These are phyloP conservation scores for Cybosia mesomella DNA, from an alignment of 2,888 invertebrate genomes.

Conservation along the genomic window DNA sequence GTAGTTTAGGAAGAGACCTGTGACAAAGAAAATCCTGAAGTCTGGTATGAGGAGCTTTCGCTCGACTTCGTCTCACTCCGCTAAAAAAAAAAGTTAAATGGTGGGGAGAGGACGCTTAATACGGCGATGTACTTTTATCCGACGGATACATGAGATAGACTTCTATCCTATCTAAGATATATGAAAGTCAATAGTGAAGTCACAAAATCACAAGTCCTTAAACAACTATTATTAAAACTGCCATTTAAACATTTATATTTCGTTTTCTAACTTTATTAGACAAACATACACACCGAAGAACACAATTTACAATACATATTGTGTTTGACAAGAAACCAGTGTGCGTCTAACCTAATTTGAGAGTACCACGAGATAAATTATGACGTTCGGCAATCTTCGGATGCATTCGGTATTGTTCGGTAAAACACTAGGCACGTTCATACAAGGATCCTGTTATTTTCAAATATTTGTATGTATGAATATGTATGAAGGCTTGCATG, in stretches of 20 bases:
- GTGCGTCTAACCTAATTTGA: constrained; percentile 1
- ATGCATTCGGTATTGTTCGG: neutral
- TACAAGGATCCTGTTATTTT: neutral
- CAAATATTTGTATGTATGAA: too few species aligned
- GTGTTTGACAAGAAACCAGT: neutral
- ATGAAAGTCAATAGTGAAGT: neutral
- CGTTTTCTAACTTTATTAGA: neutral
- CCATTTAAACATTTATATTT: constrained; percentile 7
- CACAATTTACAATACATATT: neutral
- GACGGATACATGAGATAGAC: neutral
- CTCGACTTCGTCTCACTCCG: too few species aligned
- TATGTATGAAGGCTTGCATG: too few species aligned
- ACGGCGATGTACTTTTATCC: neutral
- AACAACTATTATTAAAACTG: neutral
- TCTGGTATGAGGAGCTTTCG: too few species aligned
- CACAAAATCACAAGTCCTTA: neutral
- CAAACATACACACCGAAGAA: constrained; percentile 7
- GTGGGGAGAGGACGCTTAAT: too few species aligned
- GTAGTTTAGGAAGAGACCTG: too few species aligned
- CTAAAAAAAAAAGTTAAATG: too few species aligned
- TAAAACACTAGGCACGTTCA: neutral
- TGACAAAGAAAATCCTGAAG: too few species aligned
- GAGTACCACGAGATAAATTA: neutral
- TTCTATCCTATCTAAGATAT: too few species aligned
- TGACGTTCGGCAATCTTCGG: constrained; percentile 5